Conservation (phyloP, 2,113 vertebrate species). For the Motacilla tschutschensis region DNA sequence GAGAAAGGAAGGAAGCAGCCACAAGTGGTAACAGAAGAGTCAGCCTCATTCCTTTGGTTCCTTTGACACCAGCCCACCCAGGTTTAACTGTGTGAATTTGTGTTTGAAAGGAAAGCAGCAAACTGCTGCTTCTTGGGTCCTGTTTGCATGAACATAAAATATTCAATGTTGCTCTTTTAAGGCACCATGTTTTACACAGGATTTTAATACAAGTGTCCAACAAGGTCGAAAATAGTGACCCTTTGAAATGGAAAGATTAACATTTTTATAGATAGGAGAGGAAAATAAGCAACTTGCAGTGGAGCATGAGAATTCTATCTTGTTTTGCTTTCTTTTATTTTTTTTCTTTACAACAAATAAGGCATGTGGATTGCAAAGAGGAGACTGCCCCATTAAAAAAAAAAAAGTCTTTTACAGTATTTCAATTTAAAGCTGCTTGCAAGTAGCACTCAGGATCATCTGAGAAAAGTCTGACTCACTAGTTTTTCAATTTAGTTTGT, state of each 20-base stretch:
- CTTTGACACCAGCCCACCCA: neutral
- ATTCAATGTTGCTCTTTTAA: constrained; percentile 23
- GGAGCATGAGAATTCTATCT: constrained; percentile 67
- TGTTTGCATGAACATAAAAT: constrained; percentile 2
- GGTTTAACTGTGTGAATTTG: neutral
- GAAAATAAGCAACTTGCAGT: constrained; percentile 50
- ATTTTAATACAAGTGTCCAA: constrained; percentile 60
- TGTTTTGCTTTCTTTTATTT: neutral
- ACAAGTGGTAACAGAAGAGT: neutral
- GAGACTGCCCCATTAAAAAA: constrained; percentile 65
- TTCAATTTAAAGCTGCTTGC: constrained; percentile 67
- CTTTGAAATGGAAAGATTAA: constrained; percentile 73
- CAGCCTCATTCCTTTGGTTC: neutral
- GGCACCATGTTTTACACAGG: constrained; percentile 46
- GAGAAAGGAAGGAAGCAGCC: neutral
- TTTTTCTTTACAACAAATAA: constrained; percentile 52
- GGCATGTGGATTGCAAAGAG: constrained; percentile 66
- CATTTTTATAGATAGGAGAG: constrained; percentile 54
- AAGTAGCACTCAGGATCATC: constrained; percentile 56
- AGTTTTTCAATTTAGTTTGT: constrained; percentile 82
- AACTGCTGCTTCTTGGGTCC: neutral
- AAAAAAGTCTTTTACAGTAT: constrained; percentile 65
- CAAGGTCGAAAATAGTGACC: constrained; percentile 62
- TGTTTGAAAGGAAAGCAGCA: neutral
- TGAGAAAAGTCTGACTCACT: constrained; percentile 71